Conservation (phyloP, 2,113 vertebrate genomes). For the Piprites chloris region DNA sequence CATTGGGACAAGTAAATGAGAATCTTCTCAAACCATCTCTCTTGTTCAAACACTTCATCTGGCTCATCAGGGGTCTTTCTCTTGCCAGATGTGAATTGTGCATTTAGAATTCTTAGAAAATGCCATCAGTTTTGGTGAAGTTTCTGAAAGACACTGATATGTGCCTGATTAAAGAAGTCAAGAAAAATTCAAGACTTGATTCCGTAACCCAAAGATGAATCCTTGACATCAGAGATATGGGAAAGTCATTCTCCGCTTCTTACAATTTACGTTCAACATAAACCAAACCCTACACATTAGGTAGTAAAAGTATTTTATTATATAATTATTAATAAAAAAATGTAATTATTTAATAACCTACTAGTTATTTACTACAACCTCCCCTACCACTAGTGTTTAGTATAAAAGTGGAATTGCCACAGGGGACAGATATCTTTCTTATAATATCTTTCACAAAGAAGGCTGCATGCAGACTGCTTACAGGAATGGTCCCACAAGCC, state of each 20-base stretch:
- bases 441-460: neutral
- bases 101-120: neutral
- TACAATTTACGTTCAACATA: neutral
- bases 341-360: neutral
- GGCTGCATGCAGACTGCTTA: neutral
- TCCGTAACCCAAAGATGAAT: neutral
- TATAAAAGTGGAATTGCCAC: neutral
- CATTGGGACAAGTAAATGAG: neutral
- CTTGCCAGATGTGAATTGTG: neutral
- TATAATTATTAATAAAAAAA: neutral
- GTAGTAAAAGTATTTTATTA: neutral
- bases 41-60: neutral
- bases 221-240: neutral
- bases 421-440: neutral
- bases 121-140: neutral
- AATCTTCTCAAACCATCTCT: neutral
- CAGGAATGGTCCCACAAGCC: rapidly evolving
- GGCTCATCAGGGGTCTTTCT: neutral
- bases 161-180: neutral
- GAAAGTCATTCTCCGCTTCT: neutral
- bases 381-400: neutral
- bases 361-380: neutral
- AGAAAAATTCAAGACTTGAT: neutral
- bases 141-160: neutral
- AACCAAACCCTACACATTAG: neutral